These are phyloP conservation scores for Hydrozoanthus tunicans DNA, from an alignment of 64 coral and sea anemone genomes.

Conservation along the genomic window DNA sequence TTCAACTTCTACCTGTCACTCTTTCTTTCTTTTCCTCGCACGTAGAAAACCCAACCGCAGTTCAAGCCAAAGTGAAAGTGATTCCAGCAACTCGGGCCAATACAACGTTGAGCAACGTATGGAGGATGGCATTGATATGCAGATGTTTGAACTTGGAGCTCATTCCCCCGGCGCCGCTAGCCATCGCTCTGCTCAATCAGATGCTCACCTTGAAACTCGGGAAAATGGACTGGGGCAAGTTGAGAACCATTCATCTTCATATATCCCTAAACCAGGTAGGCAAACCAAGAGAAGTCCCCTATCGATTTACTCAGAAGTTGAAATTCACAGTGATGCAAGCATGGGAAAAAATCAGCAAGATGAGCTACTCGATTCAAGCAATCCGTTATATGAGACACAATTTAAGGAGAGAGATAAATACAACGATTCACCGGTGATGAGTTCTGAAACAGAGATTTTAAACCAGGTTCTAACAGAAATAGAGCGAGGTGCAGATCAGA, in stretches of 20 bases:
- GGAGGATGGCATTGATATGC: constrained; percentile 46
- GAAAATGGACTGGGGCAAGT: neutral
- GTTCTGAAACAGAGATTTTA: neutral
- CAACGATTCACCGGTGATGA: neutral
- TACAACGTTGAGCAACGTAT: constrained; percentile 15
- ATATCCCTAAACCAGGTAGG: neutral
- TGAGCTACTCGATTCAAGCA: neutral
- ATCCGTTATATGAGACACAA: neutral
- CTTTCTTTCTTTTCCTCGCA: neutral
- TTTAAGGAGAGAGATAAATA: neutral
- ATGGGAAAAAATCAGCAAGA: neutral
- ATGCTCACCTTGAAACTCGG: neutral
- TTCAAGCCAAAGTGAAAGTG: neutral
- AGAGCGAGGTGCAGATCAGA: neutral
- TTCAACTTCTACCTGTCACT: neutral
- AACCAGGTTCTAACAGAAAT: neutral
- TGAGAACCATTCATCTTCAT: neutral
- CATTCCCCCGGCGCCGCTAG: constrained; percentile 19
- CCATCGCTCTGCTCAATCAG: neutral
- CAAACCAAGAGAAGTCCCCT: neutral
- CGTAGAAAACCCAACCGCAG: neutral
- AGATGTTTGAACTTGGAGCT: constrained; percentile 9
- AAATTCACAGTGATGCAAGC: neutral
- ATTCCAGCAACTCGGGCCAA: neutral
- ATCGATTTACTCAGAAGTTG: constrained; percentile 2